Conservation (phyloP, 2,888 invertebrate species). For the Trichopoda pennipes region DNA sequence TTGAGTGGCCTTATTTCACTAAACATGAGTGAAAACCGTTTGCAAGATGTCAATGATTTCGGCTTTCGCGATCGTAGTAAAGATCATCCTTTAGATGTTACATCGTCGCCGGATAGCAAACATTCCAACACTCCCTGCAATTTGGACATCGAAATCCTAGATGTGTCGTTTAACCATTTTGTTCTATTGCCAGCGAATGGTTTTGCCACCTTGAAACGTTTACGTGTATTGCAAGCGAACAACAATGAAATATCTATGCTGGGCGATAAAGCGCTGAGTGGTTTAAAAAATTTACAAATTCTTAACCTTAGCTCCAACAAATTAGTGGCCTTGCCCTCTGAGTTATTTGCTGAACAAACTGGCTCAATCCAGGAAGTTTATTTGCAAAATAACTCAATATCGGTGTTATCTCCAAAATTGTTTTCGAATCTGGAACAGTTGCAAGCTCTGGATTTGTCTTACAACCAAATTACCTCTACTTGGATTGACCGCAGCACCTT, state of each 20-base stretch:
- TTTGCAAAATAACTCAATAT: conserved; percentile 94
- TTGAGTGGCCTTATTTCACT: conserved; percentile 89
- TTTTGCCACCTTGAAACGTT: conserved; percentile 89
- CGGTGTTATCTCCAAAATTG: conserved; percentile 90
- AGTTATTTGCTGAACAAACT: conserved; percentile 90
- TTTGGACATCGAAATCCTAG: conserved; percentile 90
- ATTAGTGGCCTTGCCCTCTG: conserved; percentile 92
- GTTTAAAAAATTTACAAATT: conserved; percentile 90
- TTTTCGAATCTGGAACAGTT: conserved; percentile 92
- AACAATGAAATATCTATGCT: conserved; percentile 95
- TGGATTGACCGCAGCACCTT: conserved; percentile 94
- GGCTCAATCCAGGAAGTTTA: conserved; percentile 93
- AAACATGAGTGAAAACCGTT: conserved; percentile 92
- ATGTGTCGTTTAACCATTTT: conserved; percentile 92
- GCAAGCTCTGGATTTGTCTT: conserved; percentile 90
- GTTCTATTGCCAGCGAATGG: conserved; percentile 91
- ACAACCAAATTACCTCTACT: conserved; percentile 91
- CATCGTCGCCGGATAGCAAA: conserved; percentile 61
- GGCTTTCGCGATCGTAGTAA: conserved; percentile 87
- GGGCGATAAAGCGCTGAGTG: conserved; percentile 90
- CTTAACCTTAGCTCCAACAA: conserved; percentile 95
- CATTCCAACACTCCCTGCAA: conserved; percentile 83
- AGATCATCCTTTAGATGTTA: conserved; percentile 68
- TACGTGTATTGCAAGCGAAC: conserved; percentile 90
- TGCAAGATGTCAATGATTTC: conserved; percentile 93